Evolutionary conservation across 2,888 invertebrate species (phyloP).

Genomic region (Parasteatoda lunata): DNA sequence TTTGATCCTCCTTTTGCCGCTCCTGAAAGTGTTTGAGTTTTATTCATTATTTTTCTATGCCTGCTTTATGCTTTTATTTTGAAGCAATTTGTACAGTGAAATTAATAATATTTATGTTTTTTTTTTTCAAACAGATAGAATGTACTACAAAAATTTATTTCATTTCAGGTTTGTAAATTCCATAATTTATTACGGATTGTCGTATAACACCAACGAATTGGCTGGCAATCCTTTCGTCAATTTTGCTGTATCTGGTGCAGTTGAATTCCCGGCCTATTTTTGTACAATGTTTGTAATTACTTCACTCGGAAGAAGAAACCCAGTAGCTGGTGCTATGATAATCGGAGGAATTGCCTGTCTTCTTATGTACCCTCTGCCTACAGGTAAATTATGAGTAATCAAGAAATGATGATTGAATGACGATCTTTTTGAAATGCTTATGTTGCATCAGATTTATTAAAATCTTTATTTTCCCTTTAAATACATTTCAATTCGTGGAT

Average conservation of each 20-base stretch:
- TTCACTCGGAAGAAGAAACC: slow-evolving; percentile 52
- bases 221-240: slow-evolving; percentile 69
- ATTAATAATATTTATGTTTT: too few species aligned
- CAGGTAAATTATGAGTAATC: slow-evolving; percentile 10
- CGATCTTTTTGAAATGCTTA: too few species aligned
- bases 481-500: too few species aligned
- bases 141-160: not conserved
- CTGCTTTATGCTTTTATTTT: too few species aligned
- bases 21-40: too few species aligned
- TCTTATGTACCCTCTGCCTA: slow-evolving; percentile 51
- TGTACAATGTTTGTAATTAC: slow-evolving; percentile 59
- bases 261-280: slow-evolving; percentile 69
- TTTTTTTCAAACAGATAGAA: too few species aligned
- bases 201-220: slow-evolving; percentile 69
- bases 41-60: too few species aligned
- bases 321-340: slow-evolving; percentile 54
- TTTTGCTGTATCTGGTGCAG: slow-evolving; percentile 68
- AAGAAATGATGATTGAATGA: too few species aligned
- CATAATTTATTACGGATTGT: slow-evolving; percentile 69
- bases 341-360: slow-evolving; percentile 60
- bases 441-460: too few species aligned
- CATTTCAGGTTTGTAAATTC: slow-evolving; percentile 67
- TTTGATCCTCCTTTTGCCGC: too few species aligned
- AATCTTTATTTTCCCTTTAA: too few species aligned
- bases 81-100: too few species aligned